phyloP scores from a whole-genome alignment of 2,888 invertebrate genomes.

The Aproaerema taeniolella region DNA sequence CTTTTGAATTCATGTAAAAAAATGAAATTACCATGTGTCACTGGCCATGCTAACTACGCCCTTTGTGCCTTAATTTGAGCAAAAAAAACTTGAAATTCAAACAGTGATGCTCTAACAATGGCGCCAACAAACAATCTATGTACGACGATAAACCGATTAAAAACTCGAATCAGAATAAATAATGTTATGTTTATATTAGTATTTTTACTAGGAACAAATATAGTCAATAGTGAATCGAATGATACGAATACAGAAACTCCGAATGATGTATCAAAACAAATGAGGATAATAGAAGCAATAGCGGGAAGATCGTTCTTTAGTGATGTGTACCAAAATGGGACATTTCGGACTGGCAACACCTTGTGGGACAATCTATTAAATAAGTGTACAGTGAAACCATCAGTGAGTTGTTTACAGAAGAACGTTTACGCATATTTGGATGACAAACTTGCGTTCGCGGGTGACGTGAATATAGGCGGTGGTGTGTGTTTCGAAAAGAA shows the following conservation, averaged over 20 bases:
- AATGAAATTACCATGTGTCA: constrained; percentile 38
- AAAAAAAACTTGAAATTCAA: constrained; percentile 21
- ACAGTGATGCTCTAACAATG: constrained; percentile 37
- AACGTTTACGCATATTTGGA: constrained; percentile 86
- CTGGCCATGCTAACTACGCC: constrained; percentile 14
- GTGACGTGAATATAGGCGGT: constrained; percentile 81
- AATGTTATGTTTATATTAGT: constrained; percentile 36
- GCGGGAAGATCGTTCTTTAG: constrained; percentile 52
- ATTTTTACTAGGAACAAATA: constrained; percentile 41
- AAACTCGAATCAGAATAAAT: constrained; percentile 19
- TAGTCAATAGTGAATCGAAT: constrained; percentile 31
- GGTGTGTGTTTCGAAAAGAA: constrained; percentile 81
- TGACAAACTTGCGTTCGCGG: constrained; percentile 78
- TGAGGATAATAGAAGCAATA: constrained; percentile 50
- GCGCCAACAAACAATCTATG: neutral
- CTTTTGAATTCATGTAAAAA: constrained; percentile 30
- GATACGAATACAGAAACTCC: constrained; percentile 4
- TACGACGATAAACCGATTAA: constrained; percentile 11
- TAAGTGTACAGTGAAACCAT: constrained; percentile 81
- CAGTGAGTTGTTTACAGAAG: constrained; percentile 86
- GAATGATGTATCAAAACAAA: constrained; percentile 41
- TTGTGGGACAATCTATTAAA: constrained; percentile 85
- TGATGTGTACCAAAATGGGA: constrained; percentile 63
- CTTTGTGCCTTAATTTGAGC: constrained; percentile 28
- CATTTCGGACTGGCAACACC: constrained; percentile 78